Percentiles rank a stretch among this genome's conserved stretches.
Evolutionary conservation across 35 echinoderm and acorn worm species (phyloP).

Genomic region (Amphiura filiformis): DNA sequence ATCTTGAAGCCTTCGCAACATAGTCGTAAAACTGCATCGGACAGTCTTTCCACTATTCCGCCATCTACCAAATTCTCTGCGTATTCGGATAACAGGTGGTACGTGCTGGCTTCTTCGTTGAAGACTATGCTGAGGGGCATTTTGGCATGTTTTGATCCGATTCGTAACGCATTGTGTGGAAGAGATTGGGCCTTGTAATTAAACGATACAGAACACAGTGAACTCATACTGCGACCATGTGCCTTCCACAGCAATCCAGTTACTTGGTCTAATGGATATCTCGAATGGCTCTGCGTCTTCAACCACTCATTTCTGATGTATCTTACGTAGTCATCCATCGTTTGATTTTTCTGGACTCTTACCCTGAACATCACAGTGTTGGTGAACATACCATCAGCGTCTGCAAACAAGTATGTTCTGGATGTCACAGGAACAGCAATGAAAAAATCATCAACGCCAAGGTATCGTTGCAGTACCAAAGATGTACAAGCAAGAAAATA

Average conservation of each 20-base stretch:
- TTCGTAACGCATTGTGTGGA: not conserved
- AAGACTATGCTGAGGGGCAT: constrained; percentile 3
- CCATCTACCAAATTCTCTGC: not conserved
- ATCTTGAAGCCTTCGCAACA: not conserved
- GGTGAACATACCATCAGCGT: constrained; percentile 12
- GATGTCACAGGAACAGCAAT: constrained; percentile 11
- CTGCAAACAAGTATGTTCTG: not conserved
- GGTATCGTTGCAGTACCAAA: not conserved
- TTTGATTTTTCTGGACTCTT: not conserved
- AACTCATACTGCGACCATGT: not conserved
- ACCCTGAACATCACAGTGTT: constrained; percentile 18
- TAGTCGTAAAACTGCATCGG: not conserved
- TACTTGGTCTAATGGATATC: not conserved
- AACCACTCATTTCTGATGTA: not conserved
- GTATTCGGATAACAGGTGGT: not conserved
- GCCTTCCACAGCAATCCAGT: not conserved
- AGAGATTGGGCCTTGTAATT: not conserved
- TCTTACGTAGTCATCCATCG: not conserved
- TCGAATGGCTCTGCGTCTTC: not conserved
- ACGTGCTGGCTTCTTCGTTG: not conserved
- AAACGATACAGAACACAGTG: not conserved
- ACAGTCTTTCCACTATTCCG: not conserved
- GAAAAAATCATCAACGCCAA: not conserved
- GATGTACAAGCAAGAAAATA: constrained; percentile 9
- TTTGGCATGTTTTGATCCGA: constrained; percentile 6